Base-by-base conservation (phyloP, 2,113 vertebrate species). In the Trochalopteron elliotii region DNA sequence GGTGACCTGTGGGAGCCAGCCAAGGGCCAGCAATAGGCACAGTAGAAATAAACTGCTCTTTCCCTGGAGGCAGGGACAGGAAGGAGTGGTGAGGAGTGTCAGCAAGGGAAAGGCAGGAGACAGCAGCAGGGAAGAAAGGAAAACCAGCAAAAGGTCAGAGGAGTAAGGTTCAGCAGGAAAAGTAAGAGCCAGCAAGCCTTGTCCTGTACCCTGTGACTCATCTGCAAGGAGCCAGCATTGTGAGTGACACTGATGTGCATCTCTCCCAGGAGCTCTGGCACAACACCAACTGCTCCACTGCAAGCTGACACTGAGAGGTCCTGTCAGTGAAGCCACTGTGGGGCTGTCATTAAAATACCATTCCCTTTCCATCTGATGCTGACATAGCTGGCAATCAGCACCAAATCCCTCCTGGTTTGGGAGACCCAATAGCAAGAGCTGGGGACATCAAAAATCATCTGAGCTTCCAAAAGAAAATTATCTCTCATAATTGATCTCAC, bases 251-350 rank as follows among this genome's bases (percentile, higher is more conserved):
- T 49, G 49, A 37, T 18, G 37, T 16, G 31, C 15, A 6, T 53
- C 37, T 31, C 33, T 30, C 30, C 52, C 4, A 4, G 27, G 12
- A 90, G 28, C 64, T 28, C 55, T 13, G 12, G 78, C 72, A 55
- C 0, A 0, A 42, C 30, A 45, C 47, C 12, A 7, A 3, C 60
- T 63, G n/a, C 45, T 87, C 67, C 15, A 5, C 49, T 16, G 49
- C 53, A 68, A 72, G 77, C 50, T 57, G 78, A 25, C 60, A 40
- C 30, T 11, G 64, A 81, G 52, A 65, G n/a, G 27, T 35, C 69
- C 64, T 39, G 57, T 28, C 87, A 52, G 47, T 22, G 61, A 33
- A 75, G 37, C 17, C 33, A 4, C 12, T 31, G 28, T 22, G 5
- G 4, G 60, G 10, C 28, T 68, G 57, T 18, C 67, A 39, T 55